Base-by-base conservation (phyloP, 1,140 invertebrate genomes). In the Danaus melanippus region DNA sequence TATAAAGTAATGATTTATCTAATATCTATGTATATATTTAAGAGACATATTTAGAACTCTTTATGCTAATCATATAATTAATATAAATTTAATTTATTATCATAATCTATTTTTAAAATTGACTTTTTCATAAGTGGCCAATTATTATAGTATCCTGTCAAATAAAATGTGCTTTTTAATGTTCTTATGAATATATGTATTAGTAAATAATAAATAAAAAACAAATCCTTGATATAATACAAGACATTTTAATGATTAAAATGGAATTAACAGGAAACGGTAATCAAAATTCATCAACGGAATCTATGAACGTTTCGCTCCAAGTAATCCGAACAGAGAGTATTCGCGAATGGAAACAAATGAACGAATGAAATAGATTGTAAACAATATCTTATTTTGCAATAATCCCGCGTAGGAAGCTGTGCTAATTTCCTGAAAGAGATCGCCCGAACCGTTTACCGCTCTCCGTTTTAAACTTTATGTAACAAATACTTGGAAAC, bases 381-480 rank as follows among this genome's bases (percentile, higher is more conserved):
- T 81, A 70, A 79, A 82, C 79, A 82, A 84, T 84, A 84, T 84
- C 81, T 84, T 84, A 79, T 84, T 82, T 84, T 65, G 71, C 77
- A 73, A 84, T 82, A 84, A 82, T 77, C 79, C 74, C 72, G 67
- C 69, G 69, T 58, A 71, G 74, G 77, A 77, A 75, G 79, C 73
- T 68, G 47, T 71, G 77, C 79, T 82, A 84, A 84, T 84, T 84
- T 84, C 81, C 79, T 82, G 77, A 69, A 69, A 76, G 73, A 72
- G 77, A 82, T 77, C 73, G 71, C 63, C 58, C 62, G 62, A 52
- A 62, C 47, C 66, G 69, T 67, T 71, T 66, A 69, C 59, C 66
- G 66, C 66, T 69, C 61, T 64, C 60, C 66, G 62, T 76, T 82
- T 79, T 73, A 73, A 71, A 73, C 66, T 68, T 69, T 66, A 32